Base-by-base conservation (phyloP, 2,113 vertebrate species). In the Dicentrarchus labrax region DNA sequence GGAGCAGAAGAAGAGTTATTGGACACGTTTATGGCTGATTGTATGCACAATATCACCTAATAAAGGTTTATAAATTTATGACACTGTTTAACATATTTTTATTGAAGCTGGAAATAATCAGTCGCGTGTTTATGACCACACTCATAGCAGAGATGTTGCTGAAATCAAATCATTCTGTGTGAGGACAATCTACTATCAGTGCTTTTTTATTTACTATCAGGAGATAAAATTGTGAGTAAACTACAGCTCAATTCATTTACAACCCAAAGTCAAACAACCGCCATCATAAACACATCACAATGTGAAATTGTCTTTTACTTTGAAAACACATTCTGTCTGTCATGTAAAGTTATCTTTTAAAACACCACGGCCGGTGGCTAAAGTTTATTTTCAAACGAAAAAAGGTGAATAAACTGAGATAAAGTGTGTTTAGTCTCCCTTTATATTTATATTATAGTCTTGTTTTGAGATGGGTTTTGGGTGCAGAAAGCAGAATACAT, bases 401-500 rank as follows among this genome's bases (percentile, higher is more conserved):
- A 76, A 77, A 41, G 19, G 11, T 51, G 54, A 86, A 77, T 65
- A 82, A 59, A 78, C 61, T 38, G 50, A 50, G 13, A 66, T 50
- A 38, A 57, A 50, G 17, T 17, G 11, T 22, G 1, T 60, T 82
- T 59, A 75, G 12, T 19, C n/a, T 51, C 2, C 22, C 41, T 17
- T 43, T 59, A 9, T 62, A 36, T 39, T 19, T 61, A 51, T 50
- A 22, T 86, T 53, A 53, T 30, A 41, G 56, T 73, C 48, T 74
- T 70, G 74, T 82, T 86, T 85, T 80, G 64, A 70, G 77, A 78
- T 43, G 19, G 77, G 45, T 76, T 88, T 78, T 86, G 73, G 75
- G 61, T 88, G 83, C 74, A 74, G 72, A 80, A 56, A 65, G 68
- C 56, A 76, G 88, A 88, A 68, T 80, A 88, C 79, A 91, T 76